phyloP scores from a whole-genome alignment of 1,140 invertebrate genomes.

The Agraylea sexmaculata region DNA sequence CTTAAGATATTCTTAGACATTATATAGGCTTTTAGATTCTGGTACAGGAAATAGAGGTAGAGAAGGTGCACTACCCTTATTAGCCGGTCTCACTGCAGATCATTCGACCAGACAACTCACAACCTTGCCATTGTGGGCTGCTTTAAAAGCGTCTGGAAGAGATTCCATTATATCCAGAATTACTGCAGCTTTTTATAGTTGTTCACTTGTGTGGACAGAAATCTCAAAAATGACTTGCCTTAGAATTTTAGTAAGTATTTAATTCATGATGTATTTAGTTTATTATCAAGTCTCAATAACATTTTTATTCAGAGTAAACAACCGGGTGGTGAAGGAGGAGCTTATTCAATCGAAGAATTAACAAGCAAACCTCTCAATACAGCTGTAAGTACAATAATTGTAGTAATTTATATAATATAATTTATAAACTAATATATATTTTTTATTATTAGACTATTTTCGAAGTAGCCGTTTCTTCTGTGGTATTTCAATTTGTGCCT shows the following conservation, averaged over 20 bases:
- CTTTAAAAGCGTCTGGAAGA: constrained; percentile 62
- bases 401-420: constrained; percentile 20
- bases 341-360: constrained; percentile 49
- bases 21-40: constrained; percentile 41
- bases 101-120: constrained; percentile 48
- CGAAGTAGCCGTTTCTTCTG: constrained; percentile 68
- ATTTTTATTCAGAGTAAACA: constrained; percentile 49
- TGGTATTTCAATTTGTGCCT: constrained; percentile 82
- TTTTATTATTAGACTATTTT: constrained; percentile 52
- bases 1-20: constrained; percentile 37
- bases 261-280: neutral
- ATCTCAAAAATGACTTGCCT: constrained; percentile 59
- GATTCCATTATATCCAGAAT: constrained; percentile 62
- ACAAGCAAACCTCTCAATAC: constrained; percentile 51
- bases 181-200: constrained; percentile 60
- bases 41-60: constrained; percentile 31
- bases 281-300: constrained; percentile 2
- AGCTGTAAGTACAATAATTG: constrained; percentile 34
- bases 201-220: constrained; percentile 59
- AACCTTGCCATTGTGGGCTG: constrained; percentile 73
- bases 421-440: constrained; percentile 20
- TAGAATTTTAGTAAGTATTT: constrained; percentile 52
- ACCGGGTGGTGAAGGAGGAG: constrained; percentile 55
- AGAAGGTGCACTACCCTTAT: constrained; percentile 56
- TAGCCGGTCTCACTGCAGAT: constrained; percentile 55